Percentiles rank a stretch among this genome's conserved stretches.
These are phyloP conservation scores for Drosophila tsacasi DNA, from an alignment of 1,140 invertebrate species.

Conservation along the genomic window DNA sequence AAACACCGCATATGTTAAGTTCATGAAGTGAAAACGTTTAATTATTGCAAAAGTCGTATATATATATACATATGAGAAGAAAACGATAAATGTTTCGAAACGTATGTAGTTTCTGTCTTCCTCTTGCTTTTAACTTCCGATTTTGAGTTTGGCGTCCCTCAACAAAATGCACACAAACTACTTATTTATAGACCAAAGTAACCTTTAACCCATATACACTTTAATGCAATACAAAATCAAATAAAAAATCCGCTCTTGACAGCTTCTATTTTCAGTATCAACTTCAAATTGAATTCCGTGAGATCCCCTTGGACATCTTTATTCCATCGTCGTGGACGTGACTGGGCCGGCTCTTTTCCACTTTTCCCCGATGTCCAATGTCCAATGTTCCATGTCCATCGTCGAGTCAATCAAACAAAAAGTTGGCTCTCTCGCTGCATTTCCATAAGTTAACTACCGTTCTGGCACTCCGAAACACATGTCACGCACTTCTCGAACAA, in stretches of 20 bases:
- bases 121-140: no score
- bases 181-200: background rate
- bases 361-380: background rate
- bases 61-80: no score
- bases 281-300: slow-evolving; percentile 43
- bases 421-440: slow-evolving; percentile 40
- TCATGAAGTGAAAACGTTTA: no score
- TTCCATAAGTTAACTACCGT: slow-evolving; percentile 60
- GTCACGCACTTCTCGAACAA: slow-evolving; percentile 67
- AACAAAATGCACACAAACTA: background rate
- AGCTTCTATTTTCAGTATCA: slow-evolving; percentile 9
- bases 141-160: no score
- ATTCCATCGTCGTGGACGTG: slow-evolving; percentile 35
- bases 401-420: slow-evolving; percentile 49
- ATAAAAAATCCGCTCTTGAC: slow-evolving; percentile 10
- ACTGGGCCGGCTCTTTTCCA: slow-evolving; percentile 29
- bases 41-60: no score
- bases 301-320: slow-evolving; percentile 23
- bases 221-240: background rate
- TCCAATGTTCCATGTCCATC: slow-evolving; percentile 16
- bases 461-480: slow-evolving; percentile 67
- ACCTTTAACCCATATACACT: background rate
- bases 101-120: no score
- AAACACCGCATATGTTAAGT: no score
- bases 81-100: no score